Conservation (phyloP, 1,140 invertebrate species). For the Telenomus remus region DNA sequence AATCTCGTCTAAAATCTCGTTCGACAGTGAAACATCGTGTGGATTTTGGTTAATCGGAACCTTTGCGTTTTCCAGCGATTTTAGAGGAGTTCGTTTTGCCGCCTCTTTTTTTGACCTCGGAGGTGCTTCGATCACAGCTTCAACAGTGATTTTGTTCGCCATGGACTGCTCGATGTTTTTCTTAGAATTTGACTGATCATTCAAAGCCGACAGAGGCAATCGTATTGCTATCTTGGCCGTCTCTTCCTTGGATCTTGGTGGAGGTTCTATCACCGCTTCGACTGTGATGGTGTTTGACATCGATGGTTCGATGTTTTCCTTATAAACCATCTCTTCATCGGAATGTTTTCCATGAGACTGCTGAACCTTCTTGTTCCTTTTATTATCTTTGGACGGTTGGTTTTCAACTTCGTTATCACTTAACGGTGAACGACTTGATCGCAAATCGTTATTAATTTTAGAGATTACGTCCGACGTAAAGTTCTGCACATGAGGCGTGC, state of each 20-base stretch:
- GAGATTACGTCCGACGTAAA: too few species aligned
- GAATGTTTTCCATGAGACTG: background rate
- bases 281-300: background rate
- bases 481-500: too few species aligned
- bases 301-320: constrained; percentile 30
- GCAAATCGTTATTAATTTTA: too few species aligned
- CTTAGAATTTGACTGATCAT: too few species aligned
- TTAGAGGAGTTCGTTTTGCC: background rate
- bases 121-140: constrained; percentile 4
- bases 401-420: too few species aligned
- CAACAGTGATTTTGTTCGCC: constrained; percentile 1
- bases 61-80: background rate
- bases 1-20: background rate
- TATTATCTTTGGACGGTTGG: background rate
- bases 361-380: background rate
- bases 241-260: constrained; percentile 4
- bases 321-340: constrained; percentile 4
- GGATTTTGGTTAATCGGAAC: background rate
- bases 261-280: constrained; percentile 6
- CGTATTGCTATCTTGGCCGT: too few species aligned
- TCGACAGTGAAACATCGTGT: background rate
- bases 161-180: constrained; percentile 23
- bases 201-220: background rate
- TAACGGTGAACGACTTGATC: too few species aligned
- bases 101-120: constrained; percentile 4